Conservation (phyloP, 2,797 vertebrate species). For the Lepilemur ruficaudatus region DNA sequence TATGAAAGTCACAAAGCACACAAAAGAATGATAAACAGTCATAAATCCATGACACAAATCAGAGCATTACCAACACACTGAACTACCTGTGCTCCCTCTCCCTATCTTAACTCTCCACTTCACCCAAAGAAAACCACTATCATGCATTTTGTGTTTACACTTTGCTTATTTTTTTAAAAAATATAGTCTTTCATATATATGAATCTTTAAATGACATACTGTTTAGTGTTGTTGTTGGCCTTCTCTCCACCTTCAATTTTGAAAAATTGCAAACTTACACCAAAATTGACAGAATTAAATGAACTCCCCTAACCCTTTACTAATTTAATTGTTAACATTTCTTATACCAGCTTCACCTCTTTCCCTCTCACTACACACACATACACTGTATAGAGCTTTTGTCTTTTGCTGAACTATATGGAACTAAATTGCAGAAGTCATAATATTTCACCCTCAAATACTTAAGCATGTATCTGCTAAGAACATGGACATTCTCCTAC, state of each 20-base stretch:
- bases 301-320: neutral
- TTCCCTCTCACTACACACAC: neutral
- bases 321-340: neutral
- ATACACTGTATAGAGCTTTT: neutral
- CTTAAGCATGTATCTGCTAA: neutral
- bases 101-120: neutral
- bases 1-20: neutral
- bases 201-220: neutral
- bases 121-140: neutral
- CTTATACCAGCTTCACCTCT: neutral
- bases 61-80: neutral
- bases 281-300: neutral
- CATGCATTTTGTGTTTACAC: neutral
- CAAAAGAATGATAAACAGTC: neutral
- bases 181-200: neutral
- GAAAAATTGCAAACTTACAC: neutral
- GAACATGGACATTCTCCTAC: neutral
- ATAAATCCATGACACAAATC: neutral
- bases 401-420: neutral
- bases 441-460: neutral
- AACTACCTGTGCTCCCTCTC: neutral
- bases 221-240: neutral
- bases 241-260: slow-evolving; percentile 5
- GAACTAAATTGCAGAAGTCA: neutral
- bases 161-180: neutral